These are phyloP conservation scores for Anastatus disparis DNA, from an alignment of 1,140 invertebrate genomes.

Conservation along the genomic window DNA sequence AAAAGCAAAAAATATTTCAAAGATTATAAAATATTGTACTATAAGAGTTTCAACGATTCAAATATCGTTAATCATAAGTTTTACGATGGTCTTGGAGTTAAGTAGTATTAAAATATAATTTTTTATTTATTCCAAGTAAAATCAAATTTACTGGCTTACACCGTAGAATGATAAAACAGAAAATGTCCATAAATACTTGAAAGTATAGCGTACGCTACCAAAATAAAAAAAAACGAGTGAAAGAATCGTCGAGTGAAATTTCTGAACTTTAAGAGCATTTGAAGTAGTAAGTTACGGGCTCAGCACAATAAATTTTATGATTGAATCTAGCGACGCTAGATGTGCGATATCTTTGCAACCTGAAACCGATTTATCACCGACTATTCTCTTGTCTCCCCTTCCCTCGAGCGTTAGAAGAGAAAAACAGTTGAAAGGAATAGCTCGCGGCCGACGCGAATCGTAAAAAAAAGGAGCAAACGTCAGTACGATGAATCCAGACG, in stretches of 20 bases:
- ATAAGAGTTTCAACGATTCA: too few species aligned
- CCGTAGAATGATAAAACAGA: background rate
- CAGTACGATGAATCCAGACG: slow-evolving; percentile 20
- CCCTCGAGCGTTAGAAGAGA: background rate
- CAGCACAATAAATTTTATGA: slow-evolving; percentile 40
- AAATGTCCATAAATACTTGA: slow-evolving; percentile 11
- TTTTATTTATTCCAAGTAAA: background rate
- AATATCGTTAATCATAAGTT: too few species aligned
- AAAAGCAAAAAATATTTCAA: too few species aligned
- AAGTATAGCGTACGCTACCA: background rate
- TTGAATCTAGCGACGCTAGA: slow-evolving; percentile 25
- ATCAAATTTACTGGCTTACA: background rate
- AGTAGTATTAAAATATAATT: too few species aligned
- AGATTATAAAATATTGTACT: too few species aligned
- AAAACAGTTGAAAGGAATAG: slow-evolving; percentile 35
- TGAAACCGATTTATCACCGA: slow-evolving; percentile 37
- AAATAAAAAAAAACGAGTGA: too few species aligned
- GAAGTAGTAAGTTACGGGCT: slow-evolving; percentile 29
- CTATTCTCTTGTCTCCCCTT: slow-evolving; percentile 28
- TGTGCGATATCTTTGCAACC: slow-evolving; percentile 7
- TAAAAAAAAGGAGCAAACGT: slow-evolving; percentile 33
- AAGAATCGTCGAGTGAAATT: slow-evolving; percentile 24
- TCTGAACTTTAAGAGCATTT: slow-evolving; percentile 16
- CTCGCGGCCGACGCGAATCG: background rate
- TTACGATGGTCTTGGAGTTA: too few species aligned